phyloP scores from a whole-genome alignment of 2,113 vertebrate species.

The Xiphophorus hellerii region DNA sequence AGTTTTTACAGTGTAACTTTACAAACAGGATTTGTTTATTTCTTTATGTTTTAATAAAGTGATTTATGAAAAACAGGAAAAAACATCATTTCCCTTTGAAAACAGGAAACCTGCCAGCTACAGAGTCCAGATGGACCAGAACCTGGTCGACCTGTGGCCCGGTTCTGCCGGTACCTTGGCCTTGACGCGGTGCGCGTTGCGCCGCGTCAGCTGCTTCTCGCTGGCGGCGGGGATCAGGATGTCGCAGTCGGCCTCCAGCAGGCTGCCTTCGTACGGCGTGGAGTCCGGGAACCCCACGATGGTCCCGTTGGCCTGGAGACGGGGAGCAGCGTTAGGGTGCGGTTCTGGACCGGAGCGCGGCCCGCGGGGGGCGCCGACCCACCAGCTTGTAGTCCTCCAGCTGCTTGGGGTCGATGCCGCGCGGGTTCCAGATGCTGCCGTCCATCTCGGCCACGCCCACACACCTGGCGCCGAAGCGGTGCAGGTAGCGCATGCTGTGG shows the following conservation, averaged over 20 bases:
- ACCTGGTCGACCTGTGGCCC: no score
- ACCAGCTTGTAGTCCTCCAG: slow-evolving; percentile 77
- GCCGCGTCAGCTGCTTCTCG: slow-evolving; percentile 93
- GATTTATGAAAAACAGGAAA: no score
- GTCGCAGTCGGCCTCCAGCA: slow-evolving; percentile 93
- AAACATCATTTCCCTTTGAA: no score
- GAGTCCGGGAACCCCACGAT: slow-evolving; percentile 93
- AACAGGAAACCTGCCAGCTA: no score
- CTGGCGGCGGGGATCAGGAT: slow-evolving; percentile 96
- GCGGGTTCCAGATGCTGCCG: slow-evolving; percentile 92
- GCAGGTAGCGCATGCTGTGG: slow-evolving; percentile 97
- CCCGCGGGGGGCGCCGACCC: not conserved
- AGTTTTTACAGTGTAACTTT: no score
- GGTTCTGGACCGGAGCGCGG: not conserved
- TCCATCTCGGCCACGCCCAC: slow-evolving; percentile 91
- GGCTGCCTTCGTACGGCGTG: slow-evolving; percentile 87
- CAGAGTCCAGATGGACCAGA: no score
- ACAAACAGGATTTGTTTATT: no score
- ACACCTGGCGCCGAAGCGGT: slow-evolving; percentile 93
- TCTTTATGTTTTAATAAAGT: no score
- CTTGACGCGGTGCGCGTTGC: slow-evolving; percentile 90
- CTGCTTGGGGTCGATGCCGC: slow-evolving; percentile 95
- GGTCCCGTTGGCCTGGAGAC: slow-evolving; percentile 88
- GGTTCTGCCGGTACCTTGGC: slow-evolving; percentile 84
- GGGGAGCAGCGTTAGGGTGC: not conserved